Percentiles rank a stretch among this genome's conserved stretches.
Evolutionary conservation across 1,140 invertebrate genomes (phyloP).

Genomic region (Atta cephalotes): DNA sequence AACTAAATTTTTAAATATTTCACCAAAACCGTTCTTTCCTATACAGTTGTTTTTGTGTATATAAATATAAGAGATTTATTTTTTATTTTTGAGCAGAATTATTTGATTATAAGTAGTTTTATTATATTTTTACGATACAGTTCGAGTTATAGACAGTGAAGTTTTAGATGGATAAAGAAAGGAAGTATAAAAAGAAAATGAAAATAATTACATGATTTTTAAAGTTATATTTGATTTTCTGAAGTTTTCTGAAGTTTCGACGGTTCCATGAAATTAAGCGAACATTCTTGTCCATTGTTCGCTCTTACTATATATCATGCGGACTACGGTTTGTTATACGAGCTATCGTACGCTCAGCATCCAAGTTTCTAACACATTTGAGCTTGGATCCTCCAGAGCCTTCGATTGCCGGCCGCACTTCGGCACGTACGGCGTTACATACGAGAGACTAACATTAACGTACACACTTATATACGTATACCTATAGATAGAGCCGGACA

Average conservation of each 20-base stretch:
- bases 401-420: constrained; percentile 58
- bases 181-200: not conserved
- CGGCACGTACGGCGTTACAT: constrained; percentile 54
- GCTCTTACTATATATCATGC: constrained; percentile 61
- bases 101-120: not conserved
- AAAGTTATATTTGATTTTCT: not conserved
- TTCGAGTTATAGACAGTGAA: not conserved
- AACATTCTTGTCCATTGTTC: constrained; percentile 38
- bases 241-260: constrained; percentile 9
- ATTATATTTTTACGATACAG: not conserved
- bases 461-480: no score
- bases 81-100: not conserved
- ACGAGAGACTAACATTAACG: constrained; percentile 16
- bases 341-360: constrained; percentile 42
- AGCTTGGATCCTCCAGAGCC: constrained; percentile 51
- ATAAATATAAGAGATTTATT: not conserved
- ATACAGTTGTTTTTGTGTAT: not conserved
- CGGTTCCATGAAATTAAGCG: constrained; percentile 7
- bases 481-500: constrained; percentile 27
- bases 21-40: no score
- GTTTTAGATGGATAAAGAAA: not conserved
- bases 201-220: not conserved
- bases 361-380: constrained; percentile 53
- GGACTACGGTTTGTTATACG: constrained; percentile 23
- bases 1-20: no score